Conservation (phyloP, 2,888 invertebrate species). For the Conchocele bisecta region DNA sequence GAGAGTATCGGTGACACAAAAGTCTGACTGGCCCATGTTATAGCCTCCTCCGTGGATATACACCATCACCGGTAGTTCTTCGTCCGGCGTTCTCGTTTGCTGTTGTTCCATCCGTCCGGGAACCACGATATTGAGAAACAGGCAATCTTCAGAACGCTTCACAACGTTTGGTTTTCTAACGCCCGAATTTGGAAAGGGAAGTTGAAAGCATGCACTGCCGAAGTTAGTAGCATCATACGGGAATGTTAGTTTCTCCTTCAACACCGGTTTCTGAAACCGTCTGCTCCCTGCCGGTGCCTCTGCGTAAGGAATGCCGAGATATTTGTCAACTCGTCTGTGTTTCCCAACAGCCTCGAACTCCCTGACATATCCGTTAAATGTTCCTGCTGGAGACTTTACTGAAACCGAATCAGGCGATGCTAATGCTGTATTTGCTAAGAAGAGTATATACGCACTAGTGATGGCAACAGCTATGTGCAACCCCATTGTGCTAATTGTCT, state of each 20-base stretch:
- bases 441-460: too few relatives aligned
- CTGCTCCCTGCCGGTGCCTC: background rate
- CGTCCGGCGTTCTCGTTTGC: background rate
- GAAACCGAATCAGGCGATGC: too few relatives aligned
- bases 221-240: constrained; percentile 9
- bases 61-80: constrained; percentile 90
- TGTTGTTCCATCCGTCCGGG: constrained; percentile 85
- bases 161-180: background rate
- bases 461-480: too few relatives aligned
- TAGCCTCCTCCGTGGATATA: constrained; percentile 98
- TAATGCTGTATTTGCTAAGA: too few relatives aligned
- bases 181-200: background rate
- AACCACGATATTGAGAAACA: constrained; percentile 97
- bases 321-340: background rate
- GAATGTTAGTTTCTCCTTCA: background rate
- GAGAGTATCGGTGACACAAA: constrained; percentile 15
- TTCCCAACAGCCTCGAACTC: background rate
- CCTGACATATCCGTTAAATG: background rate
- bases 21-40: constrained; percentile 91
- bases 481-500: too few relatives aligned
- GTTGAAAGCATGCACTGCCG: background rate
- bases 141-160: constrained; percentile 90
- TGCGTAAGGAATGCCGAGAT: constrained; percentile 1
- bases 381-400: too few relatives aligned
- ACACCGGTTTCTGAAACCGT: constrained; percentile 6